Evolutionary conservation across 2,797 vertebrate species (phyloP).

Genomic region (Melanogrammus aeglefinus): DNA sequence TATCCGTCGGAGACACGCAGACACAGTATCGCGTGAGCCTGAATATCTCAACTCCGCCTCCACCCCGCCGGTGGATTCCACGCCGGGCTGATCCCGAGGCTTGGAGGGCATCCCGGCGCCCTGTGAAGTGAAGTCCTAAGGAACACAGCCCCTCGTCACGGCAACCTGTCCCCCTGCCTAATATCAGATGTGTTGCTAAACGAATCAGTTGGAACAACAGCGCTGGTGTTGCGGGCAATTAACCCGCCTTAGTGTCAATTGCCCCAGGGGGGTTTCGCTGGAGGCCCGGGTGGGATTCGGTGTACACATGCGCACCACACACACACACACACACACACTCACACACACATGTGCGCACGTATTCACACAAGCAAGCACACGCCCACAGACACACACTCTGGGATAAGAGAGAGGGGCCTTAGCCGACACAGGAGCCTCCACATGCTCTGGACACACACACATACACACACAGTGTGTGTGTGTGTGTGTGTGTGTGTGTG

Average conservation of each 20-base stretch:
- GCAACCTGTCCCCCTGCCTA: slow-evolving; percentile 56
- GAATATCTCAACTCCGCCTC: too few relatives aligned
- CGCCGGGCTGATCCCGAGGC: slow-evolving; percentile 5
- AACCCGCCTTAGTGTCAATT: slow-evolving; percentile 67
- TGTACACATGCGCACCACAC: slow-evolving; percentile 15
- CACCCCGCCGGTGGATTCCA: too few relatives aligned
- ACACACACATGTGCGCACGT: too few relatives aligned
- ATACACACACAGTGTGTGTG: slow-evolving; percentile 6
- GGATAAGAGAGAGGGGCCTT: slow-evolving; percentile 34
- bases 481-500: slow-evolving; percentile 10
- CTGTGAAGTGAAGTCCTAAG: too few relatives aligned
- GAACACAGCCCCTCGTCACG: slow-evolving; percentile 45
- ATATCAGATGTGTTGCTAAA: slow-evolving; percentile 63
- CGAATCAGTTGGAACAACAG: slow-evolving; percentile 70
- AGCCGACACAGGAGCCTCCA: slow-evolving; percentile 24
- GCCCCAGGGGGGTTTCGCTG: slow-evolving; percentile 19
- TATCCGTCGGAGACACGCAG: too few relatives aligned
- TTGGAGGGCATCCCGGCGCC: too few relatives aligned
- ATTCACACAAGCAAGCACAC: slow-evolving; percentile 19
- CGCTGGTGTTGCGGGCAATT: slow-evolving; percentile 68
- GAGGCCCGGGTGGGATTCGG: slow-evolving; percentile 47
- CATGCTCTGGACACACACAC: slow-evolving; percentile 7
- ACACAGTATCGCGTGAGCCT: too few relatives aligned
- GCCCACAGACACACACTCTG: slow-evolving; percentile 51
- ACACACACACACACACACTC: slow-evolving; percentile 23